phyloP scores from a whole-genome alignment of 2,797 vertebrate species.

The Nannoperca australis region DNA sequence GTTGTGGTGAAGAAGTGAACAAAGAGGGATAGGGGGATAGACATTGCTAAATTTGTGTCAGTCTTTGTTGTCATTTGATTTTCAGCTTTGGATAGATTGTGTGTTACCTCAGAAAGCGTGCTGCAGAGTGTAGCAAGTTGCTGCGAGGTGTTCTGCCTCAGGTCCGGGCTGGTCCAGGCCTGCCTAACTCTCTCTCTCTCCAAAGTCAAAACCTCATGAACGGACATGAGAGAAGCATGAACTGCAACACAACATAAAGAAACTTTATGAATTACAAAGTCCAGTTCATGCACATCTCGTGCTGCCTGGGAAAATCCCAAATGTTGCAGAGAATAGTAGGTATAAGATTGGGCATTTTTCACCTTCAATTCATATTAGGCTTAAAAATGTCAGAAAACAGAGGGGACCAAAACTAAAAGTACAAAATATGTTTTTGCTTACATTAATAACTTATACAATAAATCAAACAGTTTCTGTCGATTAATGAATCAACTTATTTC shows the following conservation, averaged over 20 bases:
- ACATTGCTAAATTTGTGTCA: neutral
- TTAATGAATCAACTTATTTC: neutral
- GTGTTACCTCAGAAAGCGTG: constrained; percentile 83
- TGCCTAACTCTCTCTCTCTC: constrained; percentile 88
- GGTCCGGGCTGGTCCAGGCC: constrained; percentile 81
- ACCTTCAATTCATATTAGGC: neutral
- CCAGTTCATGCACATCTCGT: neutral
- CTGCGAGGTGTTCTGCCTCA: constrained; percentile 71
- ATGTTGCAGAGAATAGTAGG: neutral
- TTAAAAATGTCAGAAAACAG: neutral
- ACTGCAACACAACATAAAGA: constrained; percentile 68
- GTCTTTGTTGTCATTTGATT: neutral
- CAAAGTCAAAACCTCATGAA: constrained; percentile 86
- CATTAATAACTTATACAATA: neutral
- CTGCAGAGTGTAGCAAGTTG: constrained; percentile 78
- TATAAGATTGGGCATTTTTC: neutral
- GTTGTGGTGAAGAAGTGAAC: neutral
- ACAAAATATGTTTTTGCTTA: neutral
- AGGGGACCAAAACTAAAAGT: neutral
- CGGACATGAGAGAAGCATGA: constrained; percentile 83
- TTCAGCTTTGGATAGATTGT: neutral
- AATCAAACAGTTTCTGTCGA: neutral
- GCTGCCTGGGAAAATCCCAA: neutral
- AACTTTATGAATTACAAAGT: neutral
- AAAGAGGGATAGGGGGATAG: neutral